Evolutionary conservation across 1,140 invertebrate species (phyloP), one percentile per base, ranked within the genome.

Genomic region (Oryctes rhinoceros): DNA sequence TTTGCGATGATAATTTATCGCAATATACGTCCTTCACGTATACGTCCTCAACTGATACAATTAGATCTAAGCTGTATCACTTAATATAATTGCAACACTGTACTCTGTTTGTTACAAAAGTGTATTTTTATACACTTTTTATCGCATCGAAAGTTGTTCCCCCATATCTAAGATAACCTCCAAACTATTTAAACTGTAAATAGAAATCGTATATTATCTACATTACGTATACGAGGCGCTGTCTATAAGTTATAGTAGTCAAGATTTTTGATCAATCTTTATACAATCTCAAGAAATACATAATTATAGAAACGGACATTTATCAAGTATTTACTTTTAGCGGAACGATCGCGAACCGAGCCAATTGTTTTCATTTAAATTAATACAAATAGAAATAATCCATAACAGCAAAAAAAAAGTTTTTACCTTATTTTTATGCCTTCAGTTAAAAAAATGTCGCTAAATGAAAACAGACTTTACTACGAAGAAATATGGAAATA

Each of bases 131-230:
- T 71, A 71, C 65, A 71, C 35, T 71, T 62, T 71, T 71, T 71
- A 71, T 71, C 65, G 24, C 65, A 5, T 71, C 65, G 24, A 59
- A 71, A 71, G 20, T 71, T 71, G 65, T 71, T 71, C 65, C 35
- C 65, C 65, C 65, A 37, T 71, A 71, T 71, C 65, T 71, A 35
- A 71, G 65, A 71, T 71, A 71, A 71, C 65, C 65, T 71, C 65
- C 65, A 71, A 71, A 71, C 65, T 71, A 71, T 71, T 71, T 71
- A 71, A 71, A 71, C 65, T 71, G 65, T 71, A 71, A 71, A 71
- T 71, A 71, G 65, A 71, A 71, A 71, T 71, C 65, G 65, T 24
- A 71, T 71, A 71, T 71, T 71, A 71, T 71, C 65, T 71, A 11
- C 20, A 62, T 62, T 20, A 5, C 13, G 9, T 20, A 62, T 18